Conservation (phyloP, 2,113 vertebrate genomes). For the Sebastes fasciatus region DNA sequence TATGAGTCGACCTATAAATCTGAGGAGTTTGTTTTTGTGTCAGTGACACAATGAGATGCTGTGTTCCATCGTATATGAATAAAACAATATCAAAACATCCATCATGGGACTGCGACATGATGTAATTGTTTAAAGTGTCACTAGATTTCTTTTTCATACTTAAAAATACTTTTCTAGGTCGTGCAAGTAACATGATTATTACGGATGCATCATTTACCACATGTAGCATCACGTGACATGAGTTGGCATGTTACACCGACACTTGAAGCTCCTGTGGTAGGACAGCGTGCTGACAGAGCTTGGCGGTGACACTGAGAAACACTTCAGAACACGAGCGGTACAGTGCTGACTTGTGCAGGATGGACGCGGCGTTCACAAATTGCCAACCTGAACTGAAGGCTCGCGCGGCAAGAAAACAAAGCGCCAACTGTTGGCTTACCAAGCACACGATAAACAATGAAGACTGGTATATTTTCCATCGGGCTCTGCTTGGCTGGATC, state of each 20-base stretch:
- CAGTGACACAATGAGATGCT: conserved; percentile 17
- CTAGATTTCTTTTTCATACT: background rate
- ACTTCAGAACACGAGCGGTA: conserved; percentile 10
- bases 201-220: background rate
- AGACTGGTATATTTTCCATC: conserved; percentile 21
- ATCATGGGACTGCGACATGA: background rate
- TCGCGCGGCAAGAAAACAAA: conserved; percentile 53
- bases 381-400: conserved; percentile 51
- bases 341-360: conserved; percentile 27
- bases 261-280: conserved; percentile 9
- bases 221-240: background rate
- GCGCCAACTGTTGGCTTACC: conserved; percentile 34
- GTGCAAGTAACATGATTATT: background rate
- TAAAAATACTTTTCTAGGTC: background rate
- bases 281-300: conserved; percentile 5
- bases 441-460: conserved; percentile 32
- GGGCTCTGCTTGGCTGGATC: conserved; percentile 21
- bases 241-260: background rate
- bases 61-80: background rate
- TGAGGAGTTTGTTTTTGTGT: conserved; percentile 25
- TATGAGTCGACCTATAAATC: background rate
- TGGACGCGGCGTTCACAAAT: conserved; percentile 36
- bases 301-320: background rate
- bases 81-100: conserved; percentile 18
- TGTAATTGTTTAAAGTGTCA: background rate